phyloP scores from a whole-genome alignment of 2,888 invertebrate genomes.

The Pseudoips prasinana region DNA sequence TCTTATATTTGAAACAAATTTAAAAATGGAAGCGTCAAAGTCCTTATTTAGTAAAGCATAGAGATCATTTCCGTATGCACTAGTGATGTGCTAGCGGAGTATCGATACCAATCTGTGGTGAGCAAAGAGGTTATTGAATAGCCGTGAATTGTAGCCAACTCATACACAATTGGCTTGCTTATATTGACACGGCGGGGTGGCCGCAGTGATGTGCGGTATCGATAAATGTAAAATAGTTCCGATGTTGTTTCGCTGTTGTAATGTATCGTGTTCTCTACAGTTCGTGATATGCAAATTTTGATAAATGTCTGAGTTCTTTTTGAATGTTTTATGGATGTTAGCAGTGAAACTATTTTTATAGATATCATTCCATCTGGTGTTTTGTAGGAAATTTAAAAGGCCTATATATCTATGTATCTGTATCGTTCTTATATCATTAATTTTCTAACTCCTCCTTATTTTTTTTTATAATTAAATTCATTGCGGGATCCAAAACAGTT shows the following conservation, averaged over 20 bases:
- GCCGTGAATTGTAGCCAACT: constrained; percentile 66
- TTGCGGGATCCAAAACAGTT: no score
- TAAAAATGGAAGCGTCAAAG: constrained; percentile 3
- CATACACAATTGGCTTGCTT: constrained; percentile 71
- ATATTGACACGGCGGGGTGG: constrained; percentile 72
- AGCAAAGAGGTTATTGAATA: constrained; percentile 71
- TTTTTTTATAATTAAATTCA: no score
- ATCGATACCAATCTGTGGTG: constrained; percentile 65
- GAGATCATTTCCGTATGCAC: constrained; percentile 19
- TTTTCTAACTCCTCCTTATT: no score
- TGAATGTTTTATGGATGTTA: no score
- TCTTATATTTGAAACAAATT: constrained; percentile 36
- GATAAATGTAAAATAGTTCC: constrained; percentile 27
- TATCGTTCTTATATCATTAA: no score
- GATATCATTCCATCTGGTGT: no score
- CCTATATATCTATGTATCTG: no score
- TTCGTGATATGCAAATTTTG: background rate
- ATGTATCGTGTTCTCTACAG: constrained; percentile 10
- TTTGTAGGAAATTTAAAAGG: no score
- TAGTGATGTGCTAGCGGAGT: constrained; percentile 21
- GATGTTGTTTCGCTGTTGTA: constrained; percentile 30
- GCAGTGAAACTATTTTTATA: no score
- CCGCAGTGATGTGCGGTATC: constrained; percentile 48
- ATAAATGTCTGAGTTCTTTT: background rate
- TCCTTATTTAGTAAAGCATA: constrained; percentile 12